Evolutionary conservation across 1,140 invertebrate genomes (phyloP).

Genomic region (Tachypleus tridentatus): DNA sequence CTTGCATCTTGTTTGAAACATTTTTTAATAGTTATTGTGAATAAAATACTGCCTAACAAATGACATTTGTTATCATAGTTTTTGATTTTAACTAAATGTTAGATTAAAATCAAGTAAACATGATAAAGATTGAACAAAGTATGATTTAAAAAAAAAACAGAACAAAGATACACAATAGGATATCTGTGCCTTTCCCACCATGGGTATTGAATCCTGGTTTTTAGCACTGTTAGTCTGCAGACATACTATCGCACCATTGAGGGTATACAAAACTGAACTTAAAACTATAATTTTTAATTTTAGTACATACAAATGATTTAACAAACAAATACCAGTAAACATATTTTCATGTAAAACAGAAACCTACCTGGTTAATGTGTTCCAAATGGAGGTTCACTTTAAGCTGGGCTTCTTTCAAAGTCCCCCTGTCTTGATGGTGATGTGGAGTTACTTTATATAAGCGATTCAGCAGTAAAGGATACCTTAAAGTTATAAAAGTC

Average conservation of each 20-base stretch:
- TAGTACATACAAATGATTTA: not conserved
- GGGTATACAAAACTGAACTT: not conserved
- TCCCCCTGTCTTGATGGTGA: constrained; percentile 55
- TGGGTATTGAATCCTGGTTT: constrained; percentile 39
- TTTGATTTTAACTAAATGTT: too few species aligned
- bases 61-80: too few species aligned
- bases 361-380: constrained; percentile 64
- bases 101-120: too few species aligned
- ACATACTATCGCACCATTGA: not conserved
- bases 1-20: too few species aligned
- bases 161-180: too few species aligned
- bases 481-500: constrained; percentile 43
- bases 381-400: constrained; percentile 86
- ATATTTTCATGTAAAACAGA: not conserved
- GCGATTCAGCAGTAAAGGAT: constrained; percentile 77
- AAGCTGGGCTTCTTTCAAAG: constrained; percentile 67
- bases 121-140: too few species aligned
- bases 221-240: constrained; percentile 74
- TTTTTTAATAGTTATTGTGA: too few species aligned
- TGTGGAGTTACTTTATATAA: constrained; percentile 77
- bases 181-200: not conserved
- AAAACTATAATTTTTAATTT: not conserved
- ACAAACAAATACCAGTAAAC: not conserved
- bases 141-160: too few species aligned
- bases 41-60: too few species aligned